A percentile compares a stretch with the other conserved stretches of the same genome.
Conservation (phyloP, 2,888 invertebrate species). For the Cybosia mesomella region DNA sequence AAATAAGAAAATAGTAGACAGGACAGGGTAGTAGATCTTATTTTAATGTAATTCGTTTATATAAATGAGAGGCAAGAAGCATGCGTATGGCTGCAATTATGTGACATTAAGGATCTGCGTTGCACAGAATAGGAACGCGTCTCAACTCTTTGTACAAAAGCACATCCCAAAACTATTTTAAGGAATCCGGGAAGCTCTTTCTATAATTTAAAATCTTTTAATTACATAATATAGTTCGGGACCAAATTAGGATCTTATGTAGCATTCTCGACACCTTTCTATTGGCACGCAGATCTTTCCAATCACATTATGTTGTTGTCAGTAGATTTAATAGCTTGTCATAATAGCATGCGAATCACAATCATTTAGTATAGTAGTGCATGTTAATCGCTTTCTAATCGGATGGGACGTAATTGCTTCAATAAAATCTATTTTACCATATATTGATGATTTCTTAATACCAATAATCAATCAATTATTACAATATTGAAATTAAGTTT, state of each 20-base stretch:
- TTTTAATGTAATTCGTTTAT: slow-evolving; percentile 83
- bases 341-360: slow-evolving; percentile 60
- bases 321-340: slow-evolving; percentile 60
- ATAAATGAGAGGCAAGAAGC: slow-evolving; percentile 88
- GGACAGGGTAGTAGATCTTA: slow-evolving; percentile 71
- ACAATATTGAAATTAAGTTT: slow-evolving; percentile 37
- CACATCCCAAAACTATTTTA: slow-evolving; percentile 26
- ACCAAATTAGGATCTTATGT: slow-evolving; percentile 22
- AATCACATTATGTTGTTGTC: slow-evolving; percentile 70
- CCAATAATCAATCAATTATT: slow-evolving; percentile 51
- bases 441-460: slow-evolving; percentile 38
- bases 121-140: slow-evolving; percentile 30
- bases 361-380: slow-evolving; percentile 50
- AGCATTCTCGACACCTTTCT: slow-evolving; percentile 43
- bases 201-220: slow-evolving; percentile 28
- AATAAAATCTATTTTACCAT: slow-evolving; percentile 41
- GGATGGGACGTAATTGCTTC: slow-evolving; percentile 38
- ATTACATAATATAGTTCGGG: slow-evolving; percentile 34
- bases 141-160: slow-evolving; percentile 5
- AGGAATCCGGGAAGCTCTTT: slow-evolving; percentile 31
- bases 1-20: slow-evolving; percentile 76
- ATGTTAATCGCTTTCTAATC: slow-evolving; percentile 50
- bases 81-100: slow-evolving; percentile 84
- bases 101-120: slow-evolving; percentile 77
- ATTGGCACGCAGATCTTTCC: slow-evolving; percentile 79